phyloP scores from a whole-genome alignment of 2,888 invertebrate genomes.

The Dasysyrphus tricinctus region DNA sequence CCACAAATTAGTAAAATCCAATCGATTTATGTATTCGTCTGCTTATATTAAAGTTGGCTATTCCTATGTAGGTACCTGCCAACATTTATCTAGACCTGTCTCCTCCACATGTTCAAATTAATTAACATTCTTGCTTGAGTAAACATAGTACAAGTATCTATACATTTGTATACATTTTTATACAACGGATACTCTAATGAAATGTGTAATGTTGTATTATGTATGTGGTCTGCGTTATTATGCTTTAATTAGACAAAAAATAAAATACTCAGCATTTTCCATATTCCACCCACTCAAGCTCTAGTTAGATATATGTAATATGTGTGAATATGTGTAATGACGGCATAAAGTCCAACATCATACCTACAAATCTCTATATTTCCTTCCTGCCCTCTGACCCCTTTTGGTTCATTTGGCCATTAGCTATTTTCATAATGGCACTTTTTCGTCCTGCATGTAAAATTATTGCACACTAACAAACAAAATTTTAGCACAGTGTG shows the following conservation, averaged over 20 bases:
- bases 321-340: not conserved
- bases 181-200: conserved; percentile 10
- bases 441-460: conserved; percentile 31
- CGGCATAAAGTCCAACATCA: not conserved
- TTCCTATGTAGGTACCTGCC: not conserved
- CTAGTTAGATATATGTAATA: not conserved
- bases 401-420: conserved; percentile 28
- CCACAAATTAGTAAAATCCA: conserved; percentile 55
- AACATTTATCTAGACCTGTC: conserved; percentile 26
- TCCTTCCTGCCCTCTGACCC: conserved; percentile 1
- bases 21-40: conserved; percentile 16
- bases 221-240: conserved; percentile 18
- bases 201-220: conserved; percentile 14
- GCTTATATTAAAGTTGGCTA: not conserved
- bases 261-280: conserved; percentile 43
- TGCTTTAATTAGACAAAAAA: conserved; percentile 55
- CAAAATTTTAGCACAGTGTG: conserved; percentile 2
- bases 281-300: not conserved
- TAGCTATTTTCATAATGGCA: conserved; percentile 30
- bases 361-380: not conserved
- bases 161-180: conserved; percentile 31
- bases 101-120: conserved; percentile 38
- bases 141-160: conserved; percentile 38
- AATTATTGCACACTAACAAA: conserved; percentile 41
- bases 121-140: conserved; percentile 58